These are phyloP conservation scores for Squalus acanthias DNA, from an alignment of 2,797 vertebrate species.

Conservation along the genomic window DNA sequence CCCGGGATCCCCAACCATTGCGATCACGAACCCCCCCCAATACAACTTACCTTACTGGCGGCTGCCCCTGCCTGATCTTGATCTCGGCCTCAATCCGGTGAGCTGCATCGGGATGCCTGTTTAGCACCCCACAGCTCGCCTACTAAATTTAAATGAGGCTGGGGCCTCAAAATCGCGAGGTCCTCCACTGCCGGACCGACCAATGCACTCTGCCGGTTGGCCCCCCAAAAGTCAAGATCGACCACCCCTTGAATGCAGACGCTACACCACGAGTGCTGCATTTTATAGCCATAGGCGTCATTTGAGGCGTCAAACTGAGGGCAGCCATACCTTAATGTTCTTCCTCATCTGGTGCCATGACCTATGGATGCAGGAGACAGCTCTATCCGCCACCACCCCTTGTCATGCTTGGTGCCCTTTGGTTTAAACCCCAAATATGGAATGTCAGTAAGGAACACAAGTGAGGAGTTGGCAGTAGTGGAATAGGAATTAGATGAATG, in stretches of 20 bases:
- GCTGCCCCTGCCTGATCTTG: too few species aligned
- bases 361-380: not conserved
- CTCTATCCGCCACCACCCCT: too few species aligned
- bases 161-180: not conserved
- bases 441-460: not conserved
- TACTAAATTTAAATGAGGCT: not conserved
- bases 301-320: not conserved
- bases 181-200: not conserved
- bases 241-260: not conserved
- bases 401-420: not conserved
- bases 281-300: not conserved
- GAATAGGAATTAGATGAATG: too few species aligned
- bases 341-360: not conserved
- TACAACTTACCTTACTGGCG: too few species aligned
- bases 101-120: not conserved
- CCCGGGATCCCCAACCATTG: too few species aligned
- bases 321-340: not conserved
- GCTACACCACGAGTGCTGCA: not conserved
- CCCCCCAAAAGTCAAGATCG: not conserved
- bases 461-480: not conserved
- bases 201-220: not conserved
- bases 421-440: not conserved
- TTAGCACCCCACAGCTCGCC: not conserved
- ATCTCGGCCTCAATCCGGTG: too few species aligned
- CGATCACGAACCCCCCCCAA: too few species aligned